Conservation (phyloP, 2,888 invertebrate species). For the Bursaphelenchus okinawaensis region DNA sequence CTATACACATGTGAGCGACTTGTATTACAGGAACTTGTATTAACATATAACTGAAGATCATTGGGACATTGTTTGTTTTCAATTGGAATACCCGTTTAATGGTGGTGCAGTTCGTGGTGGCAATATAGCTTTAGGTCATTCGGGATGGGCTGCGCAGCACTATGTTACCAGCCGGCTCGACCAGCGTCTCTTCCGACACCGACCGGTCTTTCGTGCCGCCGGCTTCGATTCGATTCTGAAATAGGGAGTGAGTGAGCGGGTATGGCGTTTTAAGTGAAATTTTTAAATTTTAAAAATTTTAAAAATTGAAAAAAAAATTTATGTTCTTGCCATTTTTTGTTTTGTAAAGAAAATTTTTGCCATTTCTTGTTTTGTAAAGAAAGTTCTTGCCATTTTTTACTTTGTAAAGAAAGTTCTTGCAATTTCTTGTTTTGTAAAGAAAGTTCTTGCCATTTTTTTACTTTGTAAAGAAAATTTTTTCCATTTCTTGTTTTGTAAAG, state of each 20-base stretch:
- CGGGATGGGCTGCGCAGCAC: not conserved
- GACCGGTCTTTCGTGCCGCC: constrained; percentile 38
- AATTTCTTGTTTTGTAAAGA: too few species aligned
- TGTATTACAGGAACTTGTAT: too few species aligned
- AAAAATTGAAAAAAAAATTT: not conserved
- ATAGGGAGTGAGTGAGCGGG: not conserved
- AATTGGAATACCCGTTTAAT: not conserved
- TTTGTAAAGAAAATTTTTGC: too few species aligned
- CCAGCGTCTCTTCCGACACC: constrained; percentile 50
- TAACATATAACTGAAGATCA: too few species aligned
- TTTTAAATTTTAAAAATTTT: not conserved
- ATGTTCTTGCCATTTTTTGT: not conserved
- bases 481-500: too few species aligned
- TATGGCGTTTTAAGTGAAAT: not conserved
- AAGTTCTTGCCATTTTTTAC: too few species aligned
- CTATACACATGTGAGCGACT: not conserved
- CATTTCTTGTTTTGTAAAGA: too few species aligned
- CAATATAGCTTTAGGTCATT: not conserved
- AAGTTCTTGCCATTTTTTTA: too few species aligned
- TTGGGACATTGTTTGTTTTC: too few species aligned
- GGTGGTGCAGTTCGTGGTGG: too few species aligned
- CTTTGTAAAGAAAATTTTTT: too few species aligned
- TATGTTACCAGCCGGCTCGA: constrained; percentile 25
- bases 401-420: too few species aligned
- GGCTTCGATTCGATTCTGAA: constrained; percentile 21